Evolutionary conservation across 2,797 vertebrate genomes (phyloP).

Genomic region (Eulemur coronatus): DNA sequence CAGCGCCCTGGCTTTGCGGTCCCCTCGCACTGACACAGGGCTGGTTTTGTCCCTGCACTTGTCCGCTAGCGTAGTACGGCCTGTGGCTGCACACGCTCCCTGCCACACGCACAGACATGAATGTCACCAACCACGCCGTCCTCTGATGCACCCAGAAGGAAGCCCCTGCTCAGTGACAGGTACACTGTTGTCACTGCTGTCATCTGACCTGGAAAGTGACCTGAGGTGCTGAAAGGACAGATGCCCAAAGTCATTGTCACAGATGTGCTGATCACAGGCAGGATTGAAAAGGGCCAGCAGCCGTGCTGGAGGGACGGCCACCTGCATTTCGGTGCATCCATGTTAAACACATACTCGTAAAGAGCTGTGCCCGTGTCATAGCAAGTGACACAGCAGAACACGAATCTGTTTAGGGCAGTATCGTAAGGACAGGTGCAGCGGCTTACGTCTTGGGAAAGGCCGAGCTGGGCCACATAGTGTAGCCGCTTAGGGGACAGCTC

Average conservation of each 20-base stretch:
- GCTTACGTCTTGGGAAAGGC: accelerated
- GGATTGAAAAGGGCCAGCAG: neutral
- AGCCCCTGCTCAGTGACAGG: accelerated
- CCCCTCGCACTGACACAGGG: accelerated
- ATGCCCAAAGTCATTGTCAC: accelerated
- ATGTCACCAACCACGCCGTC: accelerated
- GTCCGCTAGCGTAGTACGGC: too few relatives aligned
- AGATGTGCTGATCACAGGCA: accelerated
- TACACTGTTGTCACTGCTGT: accelerated
- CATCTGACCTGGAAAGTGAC: accelerated
- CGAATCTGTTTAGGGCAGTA: accelerated
- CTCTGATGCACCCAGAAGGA: accelerated
- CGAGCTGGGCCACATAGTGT: accelerated
- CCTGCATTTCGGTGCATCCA: accelerated
- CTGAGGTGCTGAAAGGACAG: neutral
- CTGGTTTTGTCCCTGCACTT: accelerated
- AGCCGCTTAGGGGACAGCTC: accelerated
- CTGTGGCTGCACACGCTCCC: neutral
- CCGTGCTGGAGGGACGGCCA: accelerated
- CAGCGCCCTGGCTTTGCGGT: accelerated
- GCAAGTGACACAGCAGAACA: too few relatives aligned
- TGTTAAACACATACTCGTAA: accelerated
- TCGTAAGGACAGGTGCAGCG: accelerated
- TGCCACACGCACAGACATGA: neutral
- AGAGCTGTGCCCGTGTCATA: accelerated